A percentile compares a stretch with the other conserved stretches of the same genome.
Evolutionary conservation across 1,140 invertebrate genomes (phyloP).

Genomic region (Agrypnia vestita): DNA sequence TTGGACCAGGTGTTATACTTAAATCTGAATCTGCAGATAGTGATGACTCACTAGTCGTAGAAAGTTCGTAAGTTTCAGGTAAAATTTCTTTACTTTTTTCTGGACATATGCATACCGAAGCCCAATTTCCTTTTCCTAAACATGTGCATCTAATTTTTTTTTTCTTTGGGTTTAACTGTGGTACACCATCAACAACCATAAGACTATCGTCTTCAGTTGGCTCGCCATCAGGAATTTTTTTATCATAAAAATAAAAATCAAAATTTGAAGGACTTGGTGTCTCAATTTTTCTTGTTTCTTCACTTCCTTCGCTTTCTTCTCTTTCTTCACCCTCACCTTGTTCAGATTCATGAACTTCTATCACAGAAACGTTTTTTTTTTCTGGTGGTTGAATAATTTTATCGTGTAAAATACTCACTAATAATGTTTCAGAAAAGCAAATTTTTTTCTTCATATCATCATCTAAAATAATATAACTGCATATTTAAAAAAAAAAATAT

Average conservation of each 20-base stretch:
- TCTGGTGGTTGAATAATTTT: constrained; percentile 63
- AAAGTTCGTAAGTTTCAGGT: neutral
- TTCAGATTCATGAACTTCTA: neutral
- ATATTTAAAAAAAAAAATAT: neutral
- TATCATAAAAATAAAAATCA: constrained; percentile 69
- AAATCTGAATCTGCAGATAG: constrained; percentile 10
- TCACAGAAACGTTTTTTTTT: constrained; percentile 15
- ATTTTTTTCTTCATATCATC: constrained; percentile 65
- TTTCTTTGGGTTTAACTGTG: constrained; percentile 64
- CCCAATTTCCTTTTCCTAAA: constrained; percentile 54
- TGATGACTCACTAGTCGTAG: constrained; percentile 5
- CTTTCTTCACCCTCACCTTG: neutral
- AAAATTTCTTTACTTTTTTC: constrained; percentile 7
- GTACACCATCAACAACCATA: constrained; percentile 65
- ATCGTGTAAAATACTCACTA: constrained; percentile 68
- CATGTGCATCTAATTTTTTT: constrained; percentile 50
- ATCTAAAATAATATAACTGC: constrained; percentile 62
- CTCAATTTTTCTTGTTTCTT: constrained; percentile 58
- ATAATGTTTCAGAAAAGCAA: constrained; percentile 68
- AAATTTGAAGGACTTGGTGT: constrained; percentile 62
- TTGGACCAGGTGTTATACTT: constrained; percentile 33
- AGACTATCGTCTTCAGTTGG: constrained; percentile 64
- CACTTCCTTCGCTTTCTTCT: neutral
- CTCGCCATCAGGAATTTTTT: constrained; percentile 64
- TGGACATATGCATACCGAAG: constrained; percentile 65